These are phyloP conservation scores for Tenthredo amoena DNA, from an alignment of 2,888 invertebrate species.

Conservation along the genomic window DNA sequence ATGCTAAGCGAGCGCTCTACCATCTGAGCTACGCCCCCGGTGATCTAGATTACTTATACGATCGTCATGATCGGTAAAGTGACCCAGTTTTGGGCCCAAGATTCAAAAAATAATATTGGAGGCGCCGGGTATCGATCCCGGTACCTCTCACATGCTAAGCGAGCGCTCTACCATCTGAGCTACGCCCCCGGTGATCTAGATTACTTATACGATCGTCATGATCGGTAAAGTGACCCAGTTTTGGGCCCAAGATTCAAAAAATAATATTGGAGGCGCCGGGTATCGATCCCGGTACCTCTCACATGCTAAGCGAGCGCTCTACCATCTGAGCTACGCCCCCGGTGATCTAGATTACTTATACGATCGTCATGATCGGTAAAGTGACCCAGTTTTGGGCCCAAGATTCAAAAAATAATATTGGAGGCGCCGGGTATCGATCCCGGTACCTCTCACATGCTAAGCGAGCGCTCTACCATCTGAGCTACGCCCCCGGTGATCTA, in stretches of 20 bases:
- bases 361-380: not conserved
- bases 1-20: conserved; percentile 77
- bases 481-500: conserved; percentile 42
- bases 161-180: conserved; percentile 77
- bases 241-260: conserved; percentile 29
- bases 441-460: conserved; percentile 77
- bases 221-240: conserved; percentile 15
- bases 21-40: conserved; percentile 76
- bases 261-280: conserved; percentile 64
- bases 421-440: conserved; percentile 68
- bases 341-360: not conserved
- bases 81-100: not conserved
- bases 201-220: not conserved
- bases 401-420: conserved; percentile 43
- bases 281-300: conserved; percentile 73
- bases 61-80: not conserved
- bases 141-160: conserved; percentile 77
- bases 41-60: not conserved
- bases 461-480: conserved; percentile 66
- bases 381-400: not conserved
- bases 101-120: conserved; percentile 60
- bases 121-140: conserved; percentile 76
- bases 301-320: conserved; percentile 77
- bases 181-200: conserved; percentile 69
- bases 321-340: conserved; percentile 77